Conservation (phyloP, 2,888 invertebrate species). For the Eurytoma adleriae region DNA sequence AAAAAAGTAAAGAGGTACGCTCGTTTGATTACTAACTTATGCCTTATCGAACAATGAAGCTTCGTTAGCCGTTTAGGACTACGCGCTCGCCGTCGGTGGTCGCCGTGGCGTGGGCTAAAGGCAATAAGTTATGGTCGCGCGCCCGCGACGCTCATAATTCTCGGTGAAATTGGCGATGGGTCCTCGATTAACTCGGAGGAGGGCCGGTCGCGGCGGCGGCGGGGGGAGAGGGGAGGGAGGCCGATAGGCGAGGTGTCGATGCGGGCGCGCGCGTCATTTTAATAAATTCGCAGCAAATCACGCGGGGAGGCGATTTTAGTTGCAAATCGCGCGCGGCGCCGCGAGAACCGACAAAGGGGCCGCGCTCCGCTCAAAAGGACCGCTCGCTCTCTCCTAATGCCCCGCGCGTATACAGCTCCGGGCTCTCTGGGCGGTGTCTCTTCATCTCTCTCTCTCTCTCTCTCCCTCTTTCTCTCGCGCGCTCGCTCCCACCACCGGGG, state of each 20-base stretch:
- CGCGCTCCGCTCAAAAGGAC: conserved; percentile 59
- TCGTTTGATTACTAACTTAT: not conserved
- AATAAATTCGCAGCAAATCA: conserved; percentile 75
- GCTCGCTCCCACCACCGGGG: conserved; percentile 48
- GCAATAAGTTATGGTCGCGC: conserved; percentile 22
- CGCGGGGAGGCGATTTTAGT: conserved; percentile 74
- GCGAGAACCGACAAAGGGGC: conserved; percentile 69
- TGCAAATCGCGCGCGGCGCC: conserved; percentile 75
- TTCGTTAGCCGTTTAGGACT: not conserved
- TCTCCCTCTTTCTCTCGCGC: conserved; percentile 52
- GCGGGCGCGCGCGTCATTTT: conserved; percentile 67
- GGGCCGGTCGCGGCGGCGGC: not conserved
- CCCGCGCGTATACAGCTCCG: conserved; percentile 42
- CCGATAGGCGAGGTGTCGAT: conserved; percentile 53
- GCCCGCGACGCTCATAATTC: conserved; percentile 34
- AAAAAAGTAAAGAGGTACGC: not conserved
- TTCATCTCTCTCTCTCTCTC: conserved; percentile 52
- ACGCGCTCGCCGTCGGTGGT: conserved; percentile 29
- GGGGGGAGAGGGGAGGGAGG: conserved; percentile 27
- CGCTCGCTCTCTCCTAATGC: conserved; percentile 59
- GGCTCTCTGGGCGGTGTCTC: conserved; percentile 60
- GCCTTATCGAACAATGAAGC: not conserved
- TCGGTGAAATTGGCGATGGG: conserved; percentile 46
- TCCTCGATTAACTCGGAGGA: not conserved
- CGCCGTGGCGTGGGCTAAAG: conserved; percentile 12